Evolutionary conservation across 35 echinoderm and acorn worm genomes (phyloP).

Genomic region (Amphiura filiformis): DNA sequence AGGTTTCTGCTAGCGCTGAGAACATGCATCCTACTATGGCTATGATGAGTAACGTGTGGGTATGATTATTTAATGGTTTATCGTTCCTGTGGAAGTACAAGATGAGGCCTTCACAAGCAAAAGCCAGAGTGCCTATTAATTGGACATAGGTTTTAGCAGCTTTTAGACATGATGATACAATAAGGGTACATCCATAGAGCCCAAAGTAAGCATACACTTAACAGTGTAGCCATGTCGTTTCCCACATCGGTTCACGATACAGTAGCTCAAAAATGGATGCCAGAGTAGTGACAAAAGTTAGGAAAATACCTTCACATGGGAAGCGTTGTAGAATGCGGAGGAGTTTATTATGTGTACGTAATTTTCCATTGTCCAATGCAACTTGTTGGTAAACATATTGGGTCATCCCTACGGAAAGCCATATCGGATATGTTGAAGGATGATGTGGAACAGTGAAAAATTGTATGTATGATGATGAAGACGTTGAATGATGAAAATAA

Average conservation of each 20-base stretch:
- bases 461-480: too few relatives aligned
- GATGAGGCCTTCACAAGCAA: slow-evolving; percentile 73
- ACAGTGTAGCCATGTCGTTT: slow-evolving; percentile 81
- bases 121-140: slow-evolving; percentile 66
- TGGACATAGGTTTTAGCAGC: slow-evolving; percentile 58
- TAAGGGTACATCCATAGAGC: slow-evolving; percentile 56
- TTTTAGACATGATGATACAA: slow-evolving; percentile 47
- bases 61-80: slow-evolving; percentile 54
- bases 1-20: slow-evolving; percentile 45
- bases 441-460: too few relatives aligned
- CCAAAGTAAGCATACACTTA: slow-evolving; percentile 96
- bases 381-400: slow-evolving; percentile 78
- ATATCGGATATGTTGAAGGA: too few relatives aligned
- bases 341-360: slow-evolving; percentile 33
- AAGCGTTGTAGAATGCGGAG: slow-evolving; percentile 45
- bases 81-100: slow-evolving; percentile 80
- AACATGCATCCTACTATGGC: slow-evolving; percentile 69
- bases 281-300: slow-evolving; percentile 41
- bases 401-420: slow-evolving; percentile 65
- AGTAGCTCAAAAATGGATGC: slow-evolving; percentile 78
- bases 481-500: too few relatives aligned
- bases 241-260: slow-evolving; percentile 65
- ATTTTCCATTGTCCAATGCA: slow-evolving; percentile 62
- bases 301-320: slow-evolving; percentile 66
- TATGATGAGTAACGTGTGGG: slow-evolving; percentile 66